phyloP scores from a whole-genome alignment of 1,140 invertebrate genomes.

The Atta colombica region DNA sequence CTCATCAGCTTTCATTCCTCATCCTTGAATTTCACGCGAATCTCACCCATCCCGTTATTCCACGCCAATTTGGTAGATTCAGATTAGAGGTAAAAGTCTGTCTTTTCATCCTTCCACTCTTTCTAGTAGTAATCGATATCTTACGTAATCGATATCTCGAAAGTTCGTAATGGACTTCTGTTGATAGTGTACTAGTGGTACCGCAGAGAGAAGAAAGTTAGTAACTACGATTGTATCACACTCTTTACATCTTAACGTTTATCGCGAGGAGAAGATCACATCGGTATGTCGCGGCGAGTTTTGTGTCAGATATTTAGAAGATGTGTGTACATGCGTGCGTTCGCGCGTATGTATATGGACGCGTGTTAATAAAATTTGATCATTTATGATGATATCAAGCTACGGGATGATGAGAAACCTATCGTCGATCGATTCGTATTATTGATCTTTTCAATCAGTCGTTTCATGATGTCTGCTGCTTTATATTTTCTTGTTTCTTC shows the following conservation, averaged over 20 bases:
- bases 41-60: not conserved
- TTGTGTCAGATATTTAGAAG: constrained; percentile 27
- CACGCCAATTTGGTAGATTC: not conserved
- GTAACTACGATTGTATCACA: constrained; percentile 57
- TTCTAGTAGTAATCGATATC: not conserved
- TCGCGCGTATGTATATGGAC: not conserved
- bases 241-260: constrained; percentile 40
- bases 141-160: constrained; percentile 6
- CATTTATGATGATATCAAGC: constrained; percentile 27
- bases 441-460: constrained; percentile 68
- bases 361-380: constrained; percentile 38
- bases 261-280: constrained; percentile 57
- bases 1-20: not conserved
- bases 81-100: not conserved
- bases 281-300: constrained; percentile 42
- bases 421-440: constrained; percentile 54
- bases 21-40: not conserved
- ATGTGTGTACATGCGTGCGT: not conserved
- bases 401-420: constrained; percentile 2
- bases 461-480: constrained; percentile 66
- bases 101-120: not conserved
- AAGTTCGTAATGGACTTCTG: not conserved
- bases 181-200: not conserved
- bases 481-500: constrained; percentile 63
- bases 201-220: constrained; percentile 25